Percentiles rank a stretch among this genome's conserved stretches.
Conservation (phyloP, 2,113 vertebrate genomes). For the Alligator mississippiensis region DNA sequence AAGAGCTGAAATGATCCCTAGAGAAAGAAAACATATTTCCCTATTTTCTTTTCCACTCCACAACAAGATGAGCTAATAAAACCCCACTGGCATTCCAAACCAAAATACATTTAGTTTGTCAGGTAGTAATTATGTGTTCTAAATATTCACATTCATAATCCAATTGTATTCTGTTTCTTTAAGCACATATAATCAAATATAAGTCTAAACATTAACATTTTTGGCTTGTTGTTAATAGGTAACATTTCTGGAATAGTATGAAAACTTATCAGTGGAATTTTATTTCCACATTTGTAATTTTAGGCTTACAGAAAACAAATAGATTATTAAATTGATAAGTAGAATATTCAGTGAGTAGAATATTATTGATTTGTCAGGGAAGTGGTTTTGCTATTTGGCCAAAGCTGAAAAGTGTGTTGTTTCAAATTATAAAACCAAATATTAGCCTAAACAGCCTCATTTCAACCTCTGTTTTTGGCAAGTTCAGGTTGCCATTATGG, state of each 20-base stretch:
- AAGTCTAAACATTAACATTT: not conserved
- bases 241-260: not conserved
- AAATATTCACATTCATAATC: constrained; percentile 53
- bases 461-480: not conserved
- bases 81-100: constrained; percentile 55
- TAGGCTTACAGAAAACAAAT: not conserved
- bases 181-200: constrained; percentile 17
- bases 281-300: not conserved
- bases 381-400: not conserved
- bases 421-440: not conserved
- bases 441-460: not conserved
- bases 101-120: constrained; percentile 54
- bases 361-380: not conserved
- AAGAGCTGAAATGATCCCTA: constrained; percentile 51
- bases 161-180: constrained; percentile 49
- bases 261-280: not conserved
- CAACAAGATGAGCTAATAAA: constrained; percentile 59
- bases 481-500: not conserved
- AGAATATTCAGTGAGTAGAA: not conserved
- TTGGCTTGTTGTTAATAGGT: not conserved
- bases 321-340: not conserved
- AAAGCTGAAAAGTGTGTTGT: not conserved
- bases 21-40: constrained; percentile 73
- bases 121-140: constrained; percentile 43
- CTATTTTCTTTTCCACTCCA: constrained; percentile 63